Conservation (phyloP, 2,888 invertebrate species). For the Teleiodes luculella region DNA sequence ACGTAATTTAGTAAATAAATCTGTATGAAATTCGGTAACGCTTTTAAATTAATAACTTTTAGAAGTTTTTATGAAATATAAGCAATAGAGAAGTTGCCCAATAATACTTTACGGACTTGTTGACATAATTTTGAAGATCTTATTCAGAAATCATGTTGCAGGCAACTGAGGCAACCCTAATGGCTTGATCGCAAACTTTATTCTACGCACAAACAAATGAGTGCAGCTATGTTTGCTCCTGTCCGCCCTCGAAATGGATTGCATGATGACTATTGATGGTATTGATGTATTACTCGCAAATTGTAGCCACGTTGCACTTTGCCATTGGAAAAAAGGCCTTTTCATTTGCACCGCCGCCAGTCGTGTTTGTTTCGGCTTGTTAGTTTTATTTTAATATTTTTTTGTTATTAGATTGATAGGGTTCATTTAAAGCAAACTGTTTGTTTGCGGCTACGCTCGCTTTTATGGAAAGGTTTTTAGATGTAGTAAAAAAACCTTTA, state of each 20-base stretch:
- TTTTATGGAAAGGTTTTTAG: background rate
- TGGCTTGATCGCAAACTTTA: background rate
- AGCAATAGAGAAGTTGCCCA: too few species aligned
- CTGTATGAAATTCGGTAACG: too few species aligned
- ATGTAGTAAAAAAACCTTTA: background rate
- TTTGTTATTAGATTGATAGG: background rate
- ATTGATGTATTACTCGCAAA: slow-evolving; percentile 6
- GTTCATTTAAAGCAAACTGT: background rate
- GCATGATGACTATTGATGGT: slow-evolving; percentile 7
- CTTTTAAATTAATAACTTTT: too few species aligned
- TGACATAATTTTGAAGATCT: too few species aligned
- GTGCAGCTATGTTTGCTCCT: slow-evolving; percentile 5
- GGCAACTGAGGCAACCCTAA: too few species aligned
- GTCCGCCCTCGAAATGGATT: slow-evolving; percentile 7
- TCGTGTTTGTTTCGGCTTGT: background rate
- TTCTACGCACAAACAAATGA: slow-evolving; percentile 3
- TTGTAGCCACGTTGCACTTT: slow-evolving; percentile 11
- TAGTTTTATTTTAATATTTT: background rate
- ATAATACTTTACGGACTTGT: too few species aligned
- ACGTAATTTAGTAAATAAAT: too few species aligned
- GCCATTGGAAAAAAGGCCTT: slow-evolving; percentile 5
- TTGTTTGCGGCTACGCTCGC: background rate
- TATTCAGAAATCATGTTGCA: too few species aligned
- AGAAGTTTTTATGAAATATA: too few species aligned
- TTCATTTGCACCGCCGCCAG: slow-evolving; percentile 3